These are phyloP conservation scores for Leucania comma DNA, from an alignment of 2,888 invertebrate genomes.

Conservation along the genomic window DNA sequence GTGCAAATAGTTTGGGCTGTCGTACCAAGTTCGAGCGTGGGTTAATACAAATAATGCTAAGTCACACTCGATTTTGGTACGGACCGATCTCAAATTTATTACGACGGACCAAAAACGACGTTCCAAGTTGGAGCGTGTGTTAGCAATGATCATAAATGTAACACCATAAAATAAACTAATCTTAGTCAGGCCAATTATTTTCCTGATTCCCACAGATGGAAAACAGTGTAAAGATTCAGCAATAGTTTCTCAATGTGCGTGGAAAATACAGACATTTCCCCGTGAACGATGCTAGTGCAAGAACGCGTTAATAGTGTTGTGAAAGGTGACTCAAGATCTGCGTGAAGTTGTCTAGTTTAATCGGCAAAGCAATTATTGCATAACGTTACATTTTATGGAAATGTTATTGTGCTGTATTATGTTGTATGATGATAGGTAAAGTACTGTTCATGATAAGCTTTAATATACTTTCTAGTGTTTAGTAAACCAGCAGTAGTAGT, in stretches of 20 bases:
- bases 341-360: conserved; percentile 43
- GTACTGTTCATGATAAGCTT: not conserved
- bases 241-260: conserved; percentile 50
- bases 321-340: conserved; percentile 54
- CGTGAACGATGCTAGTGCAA: conserved; percentile 48
- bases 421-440: not conserved
- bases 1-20: too few species aligned
- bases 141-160: not conserved
- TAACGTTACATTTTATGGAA: conserved; percentile 27
- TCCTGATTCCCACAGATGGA: conserved; percentile 51
- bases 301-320: conserved; percentile 36
- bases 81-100: too few species aligned
- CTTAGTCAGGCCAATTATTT: conserved; percentile 3
- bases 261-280: conserved; percentile 58
- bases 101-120: too few species aligned
- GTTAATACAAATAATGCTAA: too few species aligned
- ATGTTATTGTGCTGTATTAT: conserved; percentile 11
- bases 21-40: too few species aligned
- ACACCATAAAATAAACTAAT: conserved; percentile 9
- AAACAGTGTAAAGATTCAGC: conserved; percentile 32
- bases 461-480: conserved; percentile 25
- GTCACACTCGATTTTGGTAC: too few species aligned
- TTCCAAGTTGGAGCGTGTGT: too few species aligned
- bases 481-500: too few species aligned
- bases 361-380: conserved; percentile 43